Percentiles rank a stretch among this genome's conserved stretches.
Conservation (phyloP, 1,140 invertebrate genomes). For the Meloidogyne exigua region DNA sequence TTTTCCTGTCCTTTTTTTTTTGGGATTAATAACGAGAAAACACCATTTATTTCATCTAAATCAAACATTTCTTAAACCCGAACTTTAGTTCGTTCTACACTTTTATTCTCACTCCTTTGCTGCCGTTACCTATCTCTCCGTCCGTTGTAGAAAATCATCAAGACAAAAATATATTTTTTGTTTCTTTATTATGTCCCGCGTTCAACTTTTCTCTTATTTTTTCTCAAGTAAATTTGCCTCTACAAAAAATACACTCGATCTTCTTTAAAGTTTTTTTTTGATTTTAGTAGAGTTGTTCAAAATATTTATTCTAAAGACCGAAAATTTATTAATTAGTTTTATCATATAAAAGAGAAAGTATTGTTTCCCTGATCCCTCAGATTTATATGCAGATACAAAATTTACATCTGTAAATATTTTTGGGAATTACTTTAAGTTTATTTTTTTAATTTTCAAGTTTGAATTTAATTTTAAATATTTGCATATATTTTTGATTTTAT, state of each 20-base stretch:
- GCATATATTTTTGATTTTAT: not conserved
- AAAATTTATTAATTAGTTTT: not conserved
- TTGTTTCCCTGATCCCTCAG: not conserved
- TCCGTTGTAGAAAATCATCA: not conserved
- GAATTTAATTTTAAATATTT: no score
- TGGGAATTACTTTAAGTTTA: no score
- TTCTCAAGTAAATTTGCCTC: not conserved
- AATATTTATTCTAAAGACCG: not conserved
- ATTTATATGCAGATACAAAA: not conserved
- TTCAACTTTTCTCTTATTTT: not conserved
- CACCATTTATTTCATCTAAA: not conserved
- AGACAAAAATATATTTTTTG: not conserved
- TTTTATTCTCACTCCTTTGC: no score
- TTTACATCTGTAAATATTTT: no score
- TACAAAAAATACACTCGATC: constrained; percentile 1
- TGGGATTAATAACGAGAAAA: no score
- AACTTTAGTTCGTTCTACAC: no score
- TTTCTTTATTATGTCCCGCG: not conserved
- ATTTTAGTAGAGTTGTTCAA: not conserved
- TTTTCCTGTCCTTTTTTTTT: not conserved
- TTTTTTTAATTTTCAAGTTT: no score
- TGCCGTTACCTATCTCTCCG: not conserved
- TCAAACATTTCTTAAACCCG: no score
- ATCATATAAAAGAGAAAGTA: not conserved
- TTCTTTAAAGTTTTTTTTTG: not conserved